Conservation (phyloP, 2,797 vertebrate species). For the Schizopygopsis malacanthus region DNA sequence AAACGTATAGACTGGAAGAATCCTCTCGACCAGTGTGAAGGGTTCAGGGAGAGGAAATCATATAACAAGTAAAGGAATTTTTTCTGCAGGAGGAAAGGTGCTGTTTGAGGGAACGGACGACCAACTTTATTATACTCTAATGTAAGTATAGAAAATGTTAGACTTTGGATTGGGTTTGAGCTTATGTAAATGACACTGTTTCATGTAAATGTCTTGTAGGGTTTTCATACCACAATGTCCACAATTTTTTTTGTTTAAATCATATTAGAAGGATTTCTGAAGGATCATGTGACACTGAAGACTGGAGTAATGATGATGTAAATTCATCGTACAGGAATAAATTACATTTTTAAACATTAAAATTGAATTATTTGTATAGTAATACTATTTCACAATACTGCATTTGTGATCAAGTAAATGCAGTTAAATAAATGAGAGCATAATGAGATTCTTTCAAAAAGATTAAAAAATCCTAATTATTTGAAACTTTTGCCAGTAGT, state of each 20-base stretch:
- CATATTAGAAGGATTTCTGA: too few relatives aligned
- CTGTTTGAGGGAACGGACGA: background rate
- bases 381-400: background rate
- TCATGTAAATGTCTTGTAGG: too few relatives aligned
- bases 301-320: background rate
- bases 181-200: too few relatives aligned
- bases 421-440: background rate
- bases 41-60: conserved; percentile 11
- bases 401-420: background rate
- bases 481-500: background rate
- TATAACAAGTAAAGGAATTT: background rate
- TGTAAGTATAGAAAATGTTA: conserved; percentile 12
- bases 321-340: background rate
- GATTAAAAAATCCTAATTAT: background rate
- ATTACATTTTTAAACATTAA: background rate
- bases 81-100: conserved; percentile 3
- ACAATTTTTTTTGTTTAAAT: too few relatives aligned
- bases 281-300: background rate
- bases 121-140: background rate
- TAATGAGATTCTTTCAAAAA: background rate
- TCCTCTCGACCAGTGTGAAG: background rate
- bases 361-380: background rate
- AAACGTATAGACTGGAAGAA: background rate
- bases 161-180: background rate
- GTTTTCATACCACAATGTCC: too few relatives aligned